A percentile compares a stretch with the other conserved stretches of the same genome.
These are phyloP conservation scores for Pygocentrus nattereri DNA, from an alignment of 2,797 vertebrate species.

Conservation along the genomic window DNA sequence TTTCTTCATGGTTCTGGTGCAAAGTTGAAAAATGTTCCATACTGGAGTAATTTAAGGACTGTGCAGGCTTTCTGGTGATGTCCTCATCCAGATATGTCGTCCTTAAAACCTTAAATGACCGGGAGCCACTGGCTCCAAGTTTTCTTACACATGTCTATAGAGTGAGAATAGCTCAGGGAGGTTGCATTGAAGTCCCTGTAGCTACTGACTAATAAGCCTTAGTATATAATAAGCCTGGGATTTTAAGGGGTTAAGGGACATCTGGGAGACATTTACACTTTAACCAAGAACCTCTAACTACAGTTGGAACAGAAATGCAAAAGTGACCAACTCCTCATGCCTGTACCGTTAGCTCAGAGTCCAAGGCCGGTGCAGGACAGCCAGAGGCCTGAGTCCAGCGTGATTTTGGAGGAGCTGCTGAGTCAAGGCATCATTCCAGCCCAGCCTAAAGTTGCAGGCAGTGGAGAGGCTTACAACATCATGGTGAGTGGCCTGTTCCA, in stretches of 20 bases:
- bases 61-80: neutral
- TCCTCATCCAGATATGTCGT: too few relatives aligned
- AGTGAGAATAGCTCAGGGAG: too few relatives aligned
- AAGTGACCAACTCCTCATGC: neutral
- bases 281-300: neutral
- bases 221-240: too few relatives aligned
- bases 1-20: neutral
- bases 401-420: constrained; percentile 87
- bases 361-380: constrained; percentile 61
- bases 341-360: constrained; percentile 50
- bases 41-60: neutral
- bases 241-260: too few relatives aligned
- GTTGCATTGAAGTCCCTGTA: too few relatives aligned
- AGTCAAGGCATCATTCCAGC: constrained; percentile 85
- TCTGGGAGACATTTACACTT: neutral
- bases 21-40: neutral
- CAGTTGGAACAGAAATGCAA: neutral
- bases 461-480: constrained; percentile 78
- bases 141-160: too few relatives aligned
- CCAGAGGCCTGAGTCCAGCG: constrained; percentile 76
- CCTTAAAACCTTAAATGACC: too few relatives aligned
- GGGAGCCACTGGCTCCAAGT: too few relatives aligned
- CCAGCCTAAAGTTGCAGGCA: constrained; percentile 64
- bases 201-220: too few relatives aligned
- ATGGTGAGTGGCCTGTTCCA: constrained; percentile 78